These are phyloP conservation scores for Stegastes partitus DNA, from an alignment of 2,113 vertebrate species.

Conservation along the genomic window DNA sequence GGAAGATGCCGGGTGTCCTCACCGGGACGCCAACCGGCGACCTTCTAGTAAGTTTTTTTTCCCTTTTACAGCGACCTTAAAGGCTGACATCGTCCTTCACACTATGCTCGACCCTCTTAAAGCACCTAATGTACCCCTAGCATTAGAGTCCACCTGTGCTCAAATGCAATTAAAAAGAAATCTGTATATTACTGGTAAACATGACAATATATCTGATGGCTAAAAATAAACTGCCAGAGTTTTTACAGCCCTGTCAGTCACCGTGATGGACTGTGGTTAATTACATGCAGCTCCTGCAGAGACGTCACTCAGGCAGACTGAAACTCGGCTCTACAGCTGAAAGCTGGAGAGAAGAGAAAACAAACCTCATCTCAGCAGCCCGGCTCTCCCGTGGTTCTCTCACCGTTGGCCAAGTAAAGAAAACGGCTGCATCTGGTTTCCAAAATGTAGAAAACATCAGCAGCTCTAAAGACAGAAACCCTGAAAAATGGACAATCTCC, in stretches of 20 bases:
- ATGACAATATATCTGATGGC: conserved; percentile 44
- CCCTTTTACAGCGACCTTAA: too few relatives aligned
- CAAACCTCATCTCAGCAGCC: conserved; percentile 34
- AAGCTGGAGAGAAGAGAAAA: conserved; percentile 29
- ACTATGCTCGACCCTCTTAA: background rate
- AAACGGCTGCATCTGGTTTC: conserved; percentile 16
- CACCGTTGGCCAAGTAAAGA: background rate
- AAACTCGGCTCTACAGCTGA: conserved; percentile 39
- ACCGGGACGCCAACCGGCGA: too few relatives aligned
- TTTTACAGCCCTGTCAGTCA: conserved; percentile 50
- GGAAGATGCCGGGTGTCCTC: too few relatives aligned
- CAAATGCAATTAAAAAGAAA: conserved; percentile 34
- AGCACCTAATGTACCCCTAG: background rate
- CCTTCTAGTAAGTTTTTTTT: too few relatives aligned
- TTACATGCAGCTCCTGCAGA: conserved; percentile 58
- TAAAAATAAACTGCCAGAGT: conserved; percentile 42
- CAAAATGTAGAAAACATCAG: conserved; percentile 16
- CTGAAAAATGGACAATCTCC: conserved; percentile 6
- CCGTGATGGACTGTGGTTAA: conserved; percentile 71
- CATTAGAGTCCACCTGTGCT: conserved; percentile 6
- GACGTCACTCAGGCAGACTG: conserved; percentile 49
- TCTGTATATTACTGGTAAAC: conserved; percentile 35
- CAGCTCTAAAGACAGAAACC: background rate
- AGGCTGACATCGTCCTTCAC: too few relatives aligned
- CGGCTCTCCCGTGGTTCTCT: background rate